Conservation (phyloP, 1,140 invertebrate species). For the Drosophila nebulosa region DNA sequence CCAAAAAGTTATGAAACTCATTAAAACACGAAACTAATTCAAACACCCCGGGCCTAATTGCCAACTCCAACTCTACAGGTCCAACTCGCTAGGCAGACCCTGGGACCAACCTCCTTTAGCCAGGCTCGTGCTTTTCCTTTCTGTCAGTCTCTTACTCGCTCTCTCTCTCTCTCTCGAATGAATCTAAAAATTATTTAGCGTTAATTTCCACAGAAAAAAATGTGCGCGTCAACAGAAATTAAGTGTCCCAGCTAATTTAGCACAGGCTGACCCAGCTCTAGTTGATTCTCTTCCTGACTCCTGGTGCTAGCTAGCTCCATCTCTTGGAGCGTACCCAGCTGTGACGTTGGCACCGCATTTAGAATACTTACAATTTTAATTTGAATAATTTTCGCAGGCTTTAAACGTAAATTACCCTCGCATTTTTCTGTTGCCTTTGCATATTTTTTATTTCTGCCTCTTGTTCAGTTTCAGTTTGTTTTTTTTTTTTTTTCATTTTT, state of each 20-base stretch:
- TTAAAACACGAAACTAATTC: constrained; percentile 79
- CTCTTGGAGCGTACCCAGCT: constrained; percentile 43
- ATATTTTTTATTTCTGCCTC: constrained; percentile 46
- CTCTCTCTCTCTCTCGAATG: constrained; percentile 40
- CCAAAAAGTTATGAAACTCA: constrained; percentile 79
- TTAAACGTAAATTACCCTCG: constrained; percentile 76
- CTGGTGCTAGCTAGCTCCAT: neutral
- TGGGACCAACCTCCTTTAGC: neutral
- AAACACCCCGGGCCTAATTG: constrained; percentile 77
- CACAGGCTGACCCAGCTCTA: constrained; percentile 47
- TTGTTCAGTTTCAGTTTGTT: constrained; percentile 14
- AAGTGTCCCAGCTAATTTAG: constrained; percentile 79
- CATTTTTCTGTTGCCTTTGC: constrained; percentile 50
- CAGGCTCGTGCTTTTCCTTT: neutral
- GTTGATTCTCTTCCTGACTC: constrained; percentile 4
- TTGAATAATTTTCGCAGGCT: constrained; percentile 77
- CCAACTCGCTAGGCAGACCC: neutral
- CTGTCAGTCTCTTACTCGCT: constrained; percentile 13
- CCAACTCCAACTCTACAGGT: constrained; percentile 50
- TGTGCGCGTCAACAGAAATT: constrained; percentile 78
- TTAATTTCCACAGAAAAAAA: constrained; percentile 79
- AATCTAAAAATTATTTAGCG: constrained; percentile 76
- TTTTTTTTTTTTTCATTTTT: constrained; percentile 50
- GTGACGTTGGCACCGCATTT: constrained; percentile 56
- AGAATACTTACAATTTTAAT: constrained; percentile 79